Evolutionary conservation across 2,113 vertebrate species (phyloP).

Genomic region (Ahaetulla prasina): DNA sequence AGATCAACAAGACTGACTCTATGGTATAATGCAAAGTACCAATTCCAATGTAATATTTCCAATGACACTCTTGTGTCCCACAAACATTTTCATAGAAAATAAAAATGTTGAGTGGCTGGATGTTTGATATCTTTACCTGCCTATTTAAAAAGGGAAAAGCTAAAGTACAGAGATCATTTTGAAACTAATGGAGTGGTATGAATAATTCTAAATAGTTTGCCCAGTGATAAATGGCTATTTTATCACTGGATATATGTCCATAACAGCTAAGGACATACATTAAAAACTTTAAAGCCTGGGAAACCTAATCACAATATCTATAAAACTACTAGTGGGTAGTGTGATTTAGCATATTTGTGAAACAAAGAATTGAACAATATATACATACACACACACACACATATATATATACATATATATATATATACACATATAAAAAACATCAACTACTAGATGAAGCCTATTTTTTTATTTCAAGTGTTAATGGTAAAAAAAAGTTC

Average conservation of each 20-base stretch:
- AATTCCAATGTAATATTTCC: neutral
- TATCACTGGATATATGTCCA: neutral
- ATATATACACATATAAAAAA: conserved; percentile 51
- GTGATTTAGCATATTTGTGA: conserved; percentile 2
- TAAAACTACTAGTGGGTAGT: neutral
- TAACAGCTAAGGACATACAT: neutral
- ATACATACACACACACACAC: neutral
- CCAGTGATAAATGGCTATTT: neutral
- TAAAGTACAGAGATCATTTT: neutral
- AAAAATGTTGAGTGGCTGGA: neutral
- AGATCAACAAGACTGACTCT: neutral
- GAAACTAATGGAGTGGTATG: neutral
- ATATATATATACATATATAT: conserved; percentile 30
- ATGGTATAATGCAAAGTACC: neutral
- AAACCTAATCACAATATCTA: neutral
- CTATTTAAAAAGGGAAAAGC: neutral
- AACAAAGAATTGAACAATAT: conserved; percentile 40
- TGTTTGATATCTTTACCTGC: neutral
- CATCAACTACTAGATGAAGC: conserved; percentile 76
- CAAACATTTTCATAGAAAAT: neutral
- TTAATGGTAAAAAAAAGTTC: conserved; percentile 87
- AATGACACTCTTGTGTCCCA: neutral
- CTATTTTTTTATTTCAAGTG: conserved; percentile 86
- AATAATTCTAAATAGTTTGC: neutral
- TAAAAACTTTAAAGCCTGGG: neutral